Base-by-base conservation (phyloP, 1,140 invertebrate species). In the Zaprionus tsacasi region DNA sequence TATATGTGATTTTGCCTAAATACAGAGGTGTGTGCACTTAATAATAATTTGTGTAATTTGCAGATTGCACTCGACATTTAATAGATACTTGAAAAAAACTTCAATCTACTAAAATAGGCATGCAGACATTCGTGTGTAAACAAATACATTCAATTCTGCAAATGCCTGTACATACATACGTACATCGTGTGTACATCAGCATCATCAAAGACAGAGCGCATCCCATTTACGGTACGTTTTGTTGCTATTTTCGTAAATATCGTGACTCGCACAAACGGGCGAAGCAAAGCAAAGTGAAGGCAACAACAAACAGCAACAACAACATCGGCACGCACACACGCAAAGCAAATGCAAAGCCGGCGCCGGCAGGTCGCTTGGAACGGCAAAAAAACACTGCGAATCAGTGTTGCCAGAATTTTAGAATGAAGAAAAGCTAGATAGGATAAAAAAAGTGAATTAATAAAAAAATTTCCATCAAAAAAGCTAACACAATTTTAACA, bases 211-310 rank as follows among this genome's bases (percentile, higher is more conserved):
- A n/a, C 30, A 45, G 25, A 66, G 64, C 63, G 21, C 36, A 13
- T 27, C 17, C 13, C 45, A 57, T 52, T 38, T 48, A 72, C 36
- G 21, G 64, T 67, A 43, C 12, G 48, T 40, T 61, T 52, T 25
- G 38, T 43, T 57, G 54, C 74, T 74, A 45, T 66, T 70, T 66
- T 52, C 17, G 57, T 54, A 56, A 35, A 27, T 76, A 59, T 79
- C 76, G 74, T 74, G 64, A 45, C 40, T 64, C 50, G 48, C 40
- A 10, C 69, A 45, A 35, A 48, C 63, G 60, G 17, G 21, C 21
- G 21, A 21, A 21, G 4, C 45, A 11, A 5, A 17, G 10, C 10
- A 25, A 21, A 30, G 45, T 35, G 36, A 67, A 70, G 48, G 21
- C 27, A 10, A 58, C 13, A 64, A 55, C 10, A 21, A 52, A 58